Percentiles rank a stretch among this genome's conserved stretches.
Conservation (phyloP, 2,888 invertebrate genomes). For the Pecten maximus region DNA sequence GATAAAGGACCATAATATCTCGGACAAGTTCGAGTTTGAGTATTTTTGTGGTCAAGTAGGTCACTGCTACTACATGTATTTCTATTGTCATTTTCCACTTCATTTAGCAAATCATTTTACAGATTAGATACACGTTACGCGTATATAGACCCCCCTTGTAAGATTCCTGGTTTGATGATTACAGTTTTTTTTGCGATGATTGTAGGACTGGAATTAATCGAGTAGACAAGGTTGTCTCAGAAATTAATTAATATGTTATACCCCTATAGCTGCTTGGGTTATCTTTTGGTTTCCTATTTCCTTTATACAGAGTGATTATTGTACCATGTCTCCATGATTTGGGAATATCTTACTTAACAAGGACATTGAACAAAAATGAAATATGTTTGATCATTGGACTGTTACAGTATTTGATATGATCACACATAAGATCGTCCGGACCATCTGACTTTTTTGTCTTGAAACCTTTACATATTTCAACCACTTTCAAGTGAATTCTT, state of each 20-base stretch:
- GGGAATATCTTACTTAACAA: slow-evolving; percentile 28
- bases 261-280: slow-evolving; percentile 47
- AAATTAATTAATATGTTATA: slow-evolving; percentile 44
- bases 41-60: too few species aligned
- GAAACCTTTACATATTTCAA: too few species aligned
- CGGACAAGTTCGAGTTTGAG: too few species aligned
- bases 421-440: slow-evolving; percentile 35
- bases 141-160: too few species aligned
- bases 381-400: not conserved
- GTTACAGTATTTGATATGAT: slow-evolving; percentile 41
- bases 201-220: too few species aligned
- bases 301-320: slow-evolving; percentile 50
- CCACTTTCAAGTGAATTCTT: too few species aligned
- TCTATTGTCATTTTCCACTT: too few species aligned
- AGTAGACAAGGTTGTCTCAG: slow-evolving; percentile 44
- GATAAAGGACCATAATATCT: too few species aligned
- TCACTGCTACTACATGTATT: too few species aligned
- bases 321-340: slow-evolving; percentile 14
- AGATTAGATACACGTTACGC: slow-evolving; percentile 47
- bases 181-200: slow-evolving; percentile 33
- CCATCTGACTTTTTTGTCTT: not conserved
- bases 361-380: slow-evolving; percentile 30
- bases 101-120: slow-evolving; percentile 43
- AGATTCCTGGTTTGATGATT: too few species aligned
- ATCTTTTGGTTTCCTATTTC: slow-evolving; percentile 41